Evolutionary conservation across 2,888 invertebrate genomes (phyloP).

Genomic region (Drosophila mayaguana): DNA sequence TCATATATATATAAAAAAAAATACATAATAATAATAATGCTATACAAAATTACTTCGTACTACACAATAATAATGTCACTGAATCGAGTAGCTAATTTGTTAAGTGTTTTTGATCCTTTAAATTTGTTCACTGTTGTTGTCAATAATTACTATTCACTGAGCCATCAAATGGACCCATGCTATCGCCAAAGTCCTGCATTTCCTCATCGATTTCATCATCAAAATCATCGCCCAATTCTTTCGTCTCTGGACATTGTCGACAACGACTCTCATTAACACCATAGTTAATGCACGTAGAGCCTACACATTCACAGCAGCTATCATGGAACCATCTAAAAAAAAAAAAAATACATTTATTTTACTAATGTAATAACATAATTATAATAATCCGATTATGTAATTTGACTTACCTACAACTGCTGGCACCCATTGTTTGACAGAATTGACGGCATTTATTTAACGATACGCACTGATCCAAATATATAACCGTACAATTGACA

Average conservation of each 20-base stretch:
- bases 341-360: neutral
- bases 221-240: slow-evolving; percentile 86
- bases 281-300: slow-evolving; percentile 94
- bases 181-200: slow-evolving; percentile 87
- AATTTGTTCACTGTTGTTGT: slow-evolving; percentile 61
- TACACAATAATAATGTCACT: slow-evolving; percentile 79
- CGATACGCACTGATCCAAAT: slow-evolving; percentile 95
- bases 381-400: neutral
- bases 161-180: slow-evolving; percentile 86
- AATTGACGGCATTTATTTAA: slow-evolving; percentile 93
- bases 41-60: slow-evolving; percentile 79
- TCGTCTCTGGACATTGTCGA: slow-evolving; percentile 88
- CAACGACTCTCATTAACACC: slow-evolving; percentile 94
- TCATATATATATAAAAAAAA: slow-evolving; percentile 42
- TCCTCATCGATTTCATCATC: slow-evolving; percentile 83
- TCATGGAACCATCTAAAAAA: slow-evolving; percentile 92
- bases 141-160: slow-evolving; percentile 82
- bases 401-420: slow-evolving; percentile 82
- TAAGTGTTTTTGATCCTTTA: slow-evolving; percentile 60
- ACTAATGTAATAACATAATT: neutral
- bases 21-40: slow-evolving; percentile 73
- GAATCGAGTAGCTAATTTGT: slow-evolving; percentile 77
- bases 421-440: slow-evolving; percentile 87
- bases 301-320: slow-evolving; percentile 97
- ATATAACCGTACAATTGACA: slow-evolving; percentile 96